Percentiles rank a stretch among this genome's conserved stretches.
These are phyloP conservation scores for Microtus richardsoni DNA, from an alignment of 2,113 vertebrate species.

Conservation along the genomic window DNA sequence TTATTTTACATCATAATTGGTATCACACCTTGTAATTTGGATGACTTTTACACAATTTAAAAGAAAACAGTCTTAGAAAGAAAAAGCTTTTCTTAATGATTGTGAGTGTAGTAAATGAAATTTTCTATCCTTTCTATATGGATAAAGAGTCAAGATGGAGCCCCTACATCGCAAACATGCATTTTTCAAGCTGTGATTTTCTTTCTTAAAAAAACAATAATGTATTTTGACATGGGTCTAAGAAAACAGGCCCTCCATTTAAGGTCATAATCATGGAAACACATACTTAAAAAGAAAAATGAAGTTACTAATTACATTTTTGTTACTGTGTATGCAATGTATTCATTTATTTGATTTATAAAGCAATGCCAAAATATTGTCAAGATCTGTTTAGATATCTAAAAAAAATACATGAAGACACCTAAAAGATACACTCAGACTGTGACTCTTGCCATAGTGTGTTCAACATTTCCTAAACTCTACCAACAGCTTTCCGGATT, in stretches of 20 bases:
- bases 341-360: not conserved
- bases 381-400: not conserved
- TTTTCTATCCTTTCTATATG: not conserved
- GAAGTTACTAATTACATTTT: not conserved
- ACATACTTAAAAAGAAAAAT: not conserved
- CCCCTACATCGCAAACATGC: fast-evolving
- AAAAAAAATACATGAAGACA: not conserved
- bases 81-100: not conserved
- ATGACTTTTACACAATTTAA: not conserved
- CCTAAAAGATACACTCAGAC: not conserved
- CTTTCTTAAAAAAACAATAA: not conserved
- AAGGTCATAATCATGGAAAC: not conserved
- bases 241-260: not conserved
- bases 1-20: not conserved
- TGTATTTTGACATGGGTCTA: not conserved
- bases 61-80: not conserved
- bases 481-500: not conserved
- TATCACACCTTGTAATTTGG: not conserved
- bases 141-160: not conserved
- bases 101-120: not conserved
- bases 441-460: too few species aligned
- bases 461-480: not conserved
- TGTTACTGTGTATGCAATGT: not conserved
- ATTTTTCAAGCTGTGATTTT: not conserved
- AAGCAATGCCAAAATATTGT: not conserved